phyloP scores from a whole-genome alignment of 2,797 vertebrate genomes.

The Pachyuromys duprasi region DNA sequence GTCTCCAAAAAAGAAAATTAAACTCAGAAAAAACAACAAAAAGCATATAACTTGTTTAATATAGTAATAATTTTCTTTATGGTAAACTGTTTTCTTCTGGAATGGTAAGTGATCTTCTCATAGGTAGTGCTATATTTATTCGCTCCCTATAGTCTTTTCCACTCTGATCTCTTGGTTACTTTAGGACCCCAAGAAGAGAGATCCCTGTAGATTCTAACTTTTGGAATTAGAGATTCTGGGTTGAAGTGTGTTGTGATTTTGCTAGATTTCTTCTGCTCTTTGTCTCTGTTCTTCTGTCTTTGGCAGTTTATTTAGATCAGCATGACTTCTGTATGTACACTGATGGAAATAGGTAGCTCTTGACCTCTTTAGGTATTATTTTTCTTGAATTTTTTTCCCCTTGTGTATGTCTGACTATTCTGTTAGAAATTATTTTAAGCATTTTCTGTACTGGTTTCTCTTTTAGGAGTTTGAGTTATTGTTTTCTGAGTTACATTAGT shows the following conservation, averaged over 20 bases:
- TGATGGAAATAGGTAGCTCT: background rate
- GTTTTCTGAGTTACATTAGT: slow-evolving; percentile 54
- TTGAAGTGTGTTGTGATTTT: background rate
- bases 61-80: slow-evolving; percentile 38
- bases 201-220: slow-evolving; percentile 25
- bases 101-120: slow-evolving; percentile 8
- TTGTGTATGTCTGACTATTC: slow-evolving; percentile 2
- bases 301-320: slow-evolving; percentile 15
- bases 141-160: slow-evolving; percentile 3
- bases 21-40: background rate
- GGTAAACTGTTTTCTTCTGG: background rate
- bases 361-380: slow-evolving; percentile 14
- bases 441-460: slow-evolving; percentile 44
- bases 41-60: background rate
- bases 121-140: background rate
- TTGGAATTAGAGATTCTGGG: slow-evolving; percentile 12
- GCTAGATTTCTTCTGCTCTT: slow-evolving; percentile 6
- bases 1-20: background rate
- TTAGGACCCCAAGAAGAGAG: slow-evolving; percentile 24
- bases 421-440: slow-evolving; percentile 43
- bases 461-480: slow-evolving; percentile 30
- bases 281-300: background rate
- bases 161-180: slow-evolving; percentile 2
- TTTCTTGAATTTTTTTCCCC: slow-evolving; percentile 3
- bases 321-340: background rate